Conservation (phyloP, 2,888 invertebrate genomes). For the Phortica magna region DNA sequence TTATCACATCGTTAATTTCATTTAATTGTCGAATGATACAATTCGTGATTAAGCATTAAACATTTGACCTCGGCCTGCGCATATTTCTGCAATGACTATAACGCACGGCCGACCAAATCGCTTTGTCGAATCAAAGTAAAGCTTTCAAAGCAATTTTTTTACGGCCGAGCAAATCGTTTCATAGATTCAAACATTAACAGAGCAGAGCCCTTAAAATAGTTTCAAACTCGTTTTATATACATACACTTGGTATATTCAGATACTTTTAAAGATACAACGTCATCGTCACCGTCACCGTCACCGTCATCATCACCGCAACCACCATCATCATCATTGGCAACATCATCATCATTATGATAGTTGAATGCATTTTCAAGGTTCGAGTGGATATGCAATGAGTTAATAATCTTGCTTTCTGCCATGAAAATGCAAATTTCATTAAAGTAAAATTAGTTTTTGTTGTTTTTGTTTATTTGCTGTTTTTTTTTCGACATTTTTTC, state of each 20-base stretch:
- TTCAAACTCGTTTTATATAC: conserved; percentile 11
- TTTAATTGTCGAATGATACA: neutral
- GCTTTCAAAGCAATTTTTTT: neutral
- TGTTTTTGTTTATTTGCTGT: neutral
- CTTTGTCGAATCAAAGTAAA: conserved; percentile 9
- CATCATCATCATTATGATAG: neutral
- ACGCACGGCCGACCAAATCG: neutral
- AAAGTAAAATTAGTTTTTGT: neutral
- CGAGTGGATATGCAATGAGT: conserved; percentile 9
- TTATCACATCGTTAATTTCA: neutral
- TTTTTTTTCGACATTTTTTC: conserved; percentile 43
- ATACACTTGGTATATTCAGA: neutral
- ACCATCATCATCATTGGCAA: neutral
- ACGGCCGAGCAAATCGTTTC: conserved; percentile 2
- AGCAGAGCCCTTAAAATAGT: conserved; percentile 3
- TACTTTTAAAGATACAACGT: conserved; percentile 9
- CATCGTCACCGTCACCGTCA: neutral
- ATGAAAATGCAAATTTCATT: conserved; percentile 17
- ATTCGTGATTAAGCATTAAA: neutral
- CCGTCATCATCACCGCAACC: neutral
- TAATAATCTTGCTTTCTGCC: neutral
- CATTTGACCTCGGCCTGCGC: neutral
- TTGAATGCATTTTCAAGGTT: conserved; percentile 29
- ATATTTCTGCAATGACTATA: neutral
- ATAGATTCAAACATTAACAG: neutral